phyloP scores from a whole-genome alignment of 1,140 invertebrate species.

The Mercenaria mercenaria region DNA sequence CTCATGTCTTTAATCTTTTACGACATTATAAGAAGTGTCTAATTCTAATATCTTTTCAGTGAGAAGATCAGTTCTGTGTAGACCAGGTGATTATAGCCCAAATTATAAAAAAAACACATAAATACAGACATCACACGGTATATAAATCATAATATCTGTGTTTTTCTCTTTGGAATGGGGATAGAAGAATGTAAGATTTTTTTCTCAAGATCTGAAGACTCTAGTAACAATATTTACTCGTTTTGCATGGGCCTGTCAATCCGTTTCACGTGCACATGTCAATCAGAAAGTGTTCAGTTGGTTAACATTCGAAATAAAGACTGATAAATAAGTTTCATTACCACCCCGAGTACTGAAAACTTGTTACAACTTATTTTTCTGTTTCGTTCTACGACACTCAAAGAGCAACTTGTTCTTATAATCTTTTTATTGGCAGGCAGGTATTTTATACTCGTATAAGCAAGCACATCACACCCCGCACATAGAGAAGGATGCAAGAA shows the following conservation, averaged over 20 bases:
- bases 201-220: neutral
- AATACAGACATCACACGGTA: neutral
- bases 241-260: neutral
- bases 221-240: neutral
- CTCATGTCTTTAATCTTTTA: constrained; percentile 25
- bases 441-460: too few species aligned
- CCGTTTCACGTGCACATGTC: constrained; percentile 12
- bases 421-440: too few species aligned
- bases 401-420: too few species aligned
- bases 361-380: too few species aligned
- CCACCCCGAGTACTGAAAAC: neutral
- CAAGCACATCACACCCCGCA: too few species aligned
- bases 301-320: neutral
- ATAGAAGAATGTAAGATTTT: neutral
- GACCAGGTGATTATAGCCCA: neutral
- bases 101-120: neutral
- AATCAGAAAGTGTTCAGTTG: constrained; percentile 4
- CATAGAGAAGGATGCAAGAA: too few species aligned
- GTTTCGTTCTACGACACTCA: too few species aligned
- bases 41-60: neutral
- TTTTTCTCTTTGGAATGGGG: neutral
- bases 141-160: constrained; percentile 14
- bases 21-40: neutral
- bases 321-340: too few species aligned
- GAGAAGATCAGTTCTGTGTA: neutral